phyloP scores from a whole-genome alignment of 2,797 vertebrate species.

The Oceanodroma leucorhoa region DNA sequence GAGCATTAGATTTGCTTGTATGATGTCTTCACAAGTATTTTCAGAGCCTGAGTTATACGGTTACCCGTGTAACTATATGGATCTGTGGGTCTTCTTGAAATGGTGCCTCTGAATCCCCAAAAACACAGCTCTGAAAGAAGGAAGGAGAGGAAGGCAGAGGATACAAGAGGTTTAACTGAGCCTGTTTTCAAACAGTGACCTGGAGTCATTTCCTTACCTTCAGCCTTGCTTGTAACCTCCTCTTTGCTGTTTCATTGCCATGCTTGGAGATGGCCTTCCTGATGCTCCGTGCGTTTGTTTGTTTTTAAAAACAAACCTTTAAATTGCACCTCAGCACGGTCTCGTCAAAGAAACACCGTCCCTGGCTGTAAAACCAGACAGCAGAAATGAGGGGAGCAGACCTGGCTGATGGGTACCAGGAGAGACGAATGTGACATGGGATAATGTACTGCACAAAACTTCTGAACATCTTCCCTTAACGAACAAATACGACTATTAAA shows the following conservation, averaged over 20 bases:
- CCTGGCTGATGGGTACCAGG: not conserved
- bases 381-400: not conserved
- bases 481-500: constrained; percentile 8
- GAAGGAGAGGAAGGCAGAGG: not conserved
- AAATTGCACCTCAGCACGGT: fast-evolving
- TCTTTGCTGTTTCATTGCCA: not conserved
- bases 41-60: not conserved
- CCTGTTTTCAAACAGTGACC: not conserved
- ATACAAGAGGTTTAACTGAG: not conserved
- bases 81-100: not conserved
- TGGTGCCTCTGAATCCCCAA: not conserved
- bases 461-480: not conserved
- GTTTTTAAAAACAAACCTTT: not conserved
- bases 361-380: not conserved
- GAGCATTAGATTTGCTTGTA: not conserved
- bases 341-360: not conserved
- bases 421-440: not conserved
- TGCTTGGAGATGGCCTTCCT: not conserved
- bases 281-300: fast-evolving
- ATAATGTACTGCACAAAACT: not conserved
- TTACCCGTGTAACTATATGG: not conserved
- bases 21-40: not conserved
- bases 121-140: fast-evolving
- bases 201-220: not conserved
- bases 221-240: not conserved